Percentiles rank a stretch among this genome's conserved stretches.
Evolutionary conservation across 2,113 vertebrate species (phyloP).

Genomic region (Diadophis punctatus): DNA sequence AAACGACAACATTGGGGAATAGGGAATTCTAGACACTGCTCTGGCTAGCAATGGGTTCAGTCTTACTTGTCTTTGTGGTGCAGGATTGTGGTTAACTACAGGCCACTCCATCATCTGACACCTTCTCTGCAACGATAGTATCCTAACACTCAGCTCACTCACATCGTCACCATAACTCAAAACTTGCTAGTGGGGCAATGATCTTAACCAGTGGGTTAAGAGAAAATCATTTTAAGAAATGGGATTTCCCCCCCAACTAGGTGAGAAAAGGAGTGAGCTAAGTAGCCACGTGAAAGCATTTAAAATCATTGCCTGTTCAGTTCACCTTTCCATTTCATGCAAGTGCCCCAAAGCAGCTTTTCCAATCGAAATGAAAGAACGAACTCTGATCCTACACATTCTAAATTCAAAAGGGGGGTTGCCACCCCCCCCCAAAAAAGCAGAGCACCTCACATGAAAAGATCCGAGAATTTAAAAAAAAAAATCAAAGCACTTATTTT

Average conservation of each 20-base stretch:
- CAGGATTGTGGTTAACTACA: slow-evolving; percentile 24
- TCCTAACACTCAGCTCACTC: slow-evolving; percentile 9
- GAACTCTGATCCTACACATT: slow-evolving; percentile 31
- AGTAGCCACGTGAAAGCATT: slow-evolving; percentile 27
- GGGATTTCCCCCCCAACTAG: slow-evolving; percentile 19
- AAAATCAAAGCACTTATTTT: slow-evolving; percentile 20
- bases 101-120: slow-evolving; percentile 38
- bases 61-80: slow-evolving; percentile 34
- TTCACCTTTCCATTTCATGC: neutral
- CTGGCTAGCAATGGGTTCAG: slow-evolving; percentile 7
- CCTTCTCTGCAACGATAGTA: slow-evolving; percentile 30
- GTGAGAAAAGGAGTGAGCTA: slow-evolving; percentile 41
- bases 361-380: neutral
- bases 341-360: neutral
- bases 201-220: slow-evolving; percentile 13
- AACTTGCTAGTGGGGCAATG: slow-evolving; percentile 37
- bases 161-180: neutral
- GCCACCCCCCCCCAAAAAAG: slow-evolving; percentile 10
- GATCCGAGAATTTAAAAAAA: slow-evolving; percentile 18
- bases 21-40: slow-evolving; percentile 10
- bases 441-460: slow-evolving; percentile 40
- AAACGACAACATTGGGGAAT: slow-evolving; percentile 11
- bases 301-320: neutral
- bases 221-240: slow-evolving; percentile 42
- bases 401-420: slow-evolving; percentile 42